Base-by-base conservation (phyloP, 2,797 vertebrate species). In the Hipposideros larvatus region DNA sequence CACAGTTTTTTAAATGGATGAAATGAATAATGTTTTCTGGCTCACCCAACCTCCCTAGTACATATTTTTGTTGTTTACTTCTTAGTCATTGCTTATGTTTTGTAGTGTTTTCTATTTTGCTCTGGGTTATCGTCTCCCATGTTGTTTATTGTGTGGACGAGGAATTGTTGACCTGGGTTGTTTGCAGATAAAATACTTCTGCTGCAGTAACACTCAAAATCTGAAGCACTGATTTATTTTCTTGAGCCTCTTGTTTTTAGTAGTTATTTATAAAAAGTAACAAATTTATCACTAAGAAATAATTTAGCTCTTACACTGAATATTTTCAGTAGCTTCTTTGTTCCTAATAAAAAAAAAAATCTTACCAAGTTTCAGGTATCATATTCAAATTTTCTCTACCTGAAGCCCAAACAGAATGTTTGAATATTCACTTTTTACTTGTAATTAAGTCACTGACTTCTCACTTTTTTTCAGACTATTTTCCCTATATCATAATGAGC, bases 171-270 rank as follows among this genome's bases (percentile, higher is more conserved):
- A 91, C 26, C 57, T 95, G 46, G 41, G 78, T 6, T 43, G 78
- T 82, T 77, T 90, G 55, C 57, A 90, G 68, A 65, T 93, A 92
- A 91, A 87, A 87, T 65, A 53, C 10, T 65, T 77, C 93, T 97
- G 19, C 68, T 86, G 31, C 31, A 97, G 15, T 86, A 22, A 95
- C 48, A 74, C 24, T 94, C 34, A 89, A 75, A 84, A 74, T 96
- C 46, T 73, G 88, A 96, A 96, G 0, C 28, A 87, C 94, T 97
- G 68, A 63, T 97, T 96, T 94, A 88, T 95, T 97, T 98, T 97
- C 74, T 21, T 13, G 79, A 55, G 90, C 88, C 95, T 97, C 97
- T 94, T 91, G 41, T 95, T 73, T 97, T 96, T 96, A 93, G 51
- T 91, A 66, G 71, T 70, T 95, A 87, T 83, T 96, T 97, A 85